phyloP scores from a whole-genome alignment of 2,113 vertebrate species.

The Gasterosteus nipponicus region DNA sequence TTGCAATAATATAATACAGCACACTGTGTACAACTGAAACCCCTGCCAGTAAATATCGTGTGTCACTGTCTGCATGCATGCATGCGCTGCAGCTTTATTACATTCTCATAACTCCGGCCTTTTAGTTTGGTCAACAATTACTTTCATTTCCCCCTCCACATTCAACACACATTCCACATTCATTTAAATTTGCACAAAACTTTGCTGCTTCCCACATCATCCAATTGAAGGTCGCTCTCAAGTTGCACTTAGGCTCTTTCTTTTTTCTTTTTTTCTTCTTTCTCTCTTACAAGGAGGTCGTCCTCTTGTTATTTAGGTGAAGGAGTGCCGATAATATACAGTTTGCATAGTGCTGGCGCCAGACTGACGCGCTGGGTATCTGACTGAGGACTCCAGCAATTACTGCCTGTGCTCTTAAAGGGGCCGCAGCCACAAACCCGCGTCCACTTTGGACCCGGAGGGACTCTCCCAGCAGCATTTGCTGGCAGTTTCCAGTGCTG shows the following conservation, averaged over 20 bases:
- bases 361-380: constrained; percentile 88
- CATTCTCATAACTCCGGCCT: constrained; percentile 22
- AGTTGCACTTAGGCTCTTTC: constrained; percentile 78
- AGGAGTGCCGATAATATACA: constrained; percentile 92
- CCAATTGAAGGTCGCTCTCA: constrained; percentile 84
- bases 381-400: constrained; percentile 82
- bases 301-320: constrained; percentile 86
- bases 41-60: not conserved
- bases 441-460: constrained; percentile 50
- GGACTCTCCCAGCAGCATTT: constrained; percentile 22
- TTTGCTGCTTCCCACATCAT: constrained; percentile 70
- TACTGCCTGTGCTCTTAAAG: constrained; percentile 88
- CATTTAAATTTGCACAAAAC: constrained; percentile 51
- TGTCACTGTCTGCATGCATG: constrained; percentile 9
- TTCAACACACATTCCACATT: constrained; percentile 59
- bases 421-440: constrained; percentile 73
- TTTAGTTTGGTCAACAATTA: constrained; percentile 21
- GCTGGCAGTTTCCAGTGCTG: constrained; percentile 7
- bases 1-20: not conserved
- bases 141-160: constrained; percentile 51
- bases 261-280: constrained; percentile 25
- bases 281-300: constrained; percentile 80
- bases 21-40: not conserved
- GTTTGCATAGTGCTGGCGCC: constrained; percentile 93
- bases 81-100: constrained; percentile 14